Evolutionary conservation across 2,113 vertebrate species (phyloP), one percentile per base, ranked within the genome.

Genomic region (Heterochromis multidens): DNA sequence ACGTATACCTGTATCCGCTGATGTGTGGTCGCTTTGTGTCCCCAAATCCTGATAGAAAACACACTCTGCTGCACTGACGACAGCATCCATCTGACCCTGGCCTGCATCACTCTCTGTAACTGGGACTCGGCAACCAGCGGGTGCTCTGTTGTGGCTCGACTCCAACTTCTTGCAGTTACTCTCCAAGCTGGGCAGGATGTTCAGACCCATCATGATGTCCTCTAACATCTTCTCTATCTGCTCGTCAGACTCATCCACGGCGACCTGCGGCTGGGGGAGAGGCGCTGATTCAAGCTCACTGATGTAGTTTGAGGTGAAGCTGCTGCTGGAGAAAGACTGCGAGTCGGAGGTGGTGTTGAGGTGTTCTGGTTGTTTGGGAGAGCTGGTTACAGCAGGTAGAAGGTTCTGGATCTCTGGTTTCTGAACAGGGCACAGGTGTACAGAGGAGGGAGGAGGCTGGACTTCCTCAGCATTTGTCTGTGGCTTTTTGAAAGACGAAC

Each of bases 181-280:
- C n/a, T 93, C 88, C 46, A 91, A 4, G 67, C 80, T 77, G 3
- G 95, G 93, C 61, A 95, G 87, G 81, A 96, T 93, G 81, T 95
- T 93, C 79, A 95, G 92, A 25, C 93, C 91, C 86, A 94, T 95
- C 93, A 96, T 95, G 79, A 95, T 92, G 37, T 96, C 94, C 35
- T 96, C 96, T 80, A 96, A 29, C 70, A 96, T 78, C 88, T 80
- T 94, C 29, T 92, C 89, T 2, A 96, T 89, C 60, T 95, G 90
- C 84, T 95, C 94, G 1, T 95, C 93, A 0, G 89, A 85, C 77
- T 95, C 95, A 37, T 95, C 93, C 10, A 10, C 62, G 2, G 76
- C 21, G 33, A 10, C 58, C 3, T 61, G 83, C 27, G 77, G 59
- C 79, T 77, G 91, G 14, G 61, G 49, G 10, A 54, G 81, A 0